phyloP scores from a whole-genome alignment of 35 echinoderm and acorn worm genomes.

The Anneissia japonica region DNA sequence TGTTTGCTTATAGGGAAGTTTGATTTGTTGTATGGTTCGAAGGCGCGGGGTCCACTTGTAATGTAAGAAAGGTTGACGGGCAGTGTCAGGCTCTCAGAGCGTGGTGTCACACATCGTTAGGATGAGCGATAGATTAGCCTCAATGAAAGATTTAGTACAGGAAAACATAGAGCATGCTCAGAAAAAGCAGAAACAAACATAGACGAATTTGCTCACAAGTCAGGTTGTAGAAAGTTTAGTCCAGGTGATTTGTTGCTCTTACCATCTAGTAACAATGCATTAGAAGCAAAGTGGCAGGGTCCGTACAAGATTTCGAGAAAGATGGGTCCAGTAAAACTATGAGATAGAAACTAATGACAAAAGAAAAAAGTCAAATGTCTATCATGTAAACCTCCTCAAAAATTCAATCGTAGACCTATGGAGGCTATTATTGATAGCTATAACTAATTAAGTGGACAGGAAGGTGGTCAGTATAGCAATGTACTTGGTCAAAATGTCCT shows the following conservation, averaged over 20 bases:
- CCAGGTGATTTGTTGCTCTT: constrained; percentile 14
- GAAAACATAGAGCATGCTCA: neutral
- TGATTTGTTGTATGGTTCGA: constrained; percentile 20
- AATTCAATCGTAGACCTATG: neutral
- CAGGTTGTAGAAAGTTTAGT: neutral
- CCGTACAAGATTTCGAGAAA: neutral
- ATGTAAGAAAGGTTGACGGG: neutral
- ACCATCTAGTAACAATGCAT: neutral
- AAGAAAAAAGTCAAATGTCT: neutral
- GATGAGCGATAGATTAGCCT: no score
- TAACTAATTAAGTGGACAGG: neutral
- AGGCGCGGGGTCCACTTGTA: constrained; percentile 21
- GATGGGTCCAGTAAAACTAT: neutral
- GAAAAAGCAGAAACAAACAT: neutral
- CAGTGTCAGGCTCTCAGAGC: no score
- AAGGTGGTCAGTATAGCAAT: neutral
- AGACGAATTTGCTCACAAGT: neutral
- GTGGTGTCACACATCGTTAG: constrained; percentile 1
- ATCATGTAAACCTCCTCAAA: neutral
- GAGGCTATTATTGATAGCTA: neutral
- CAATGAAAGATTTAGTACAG: neutral
- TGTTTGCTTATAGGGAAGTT: constrained; percentile 20
- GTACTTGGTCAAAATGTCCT: no score
- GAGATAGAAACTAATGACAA: neutral
- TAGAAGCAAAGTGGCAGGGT: constrained; percentile 6